A percentile compares a stretch with the other conserved stretches of the same genome.
Conservation (phyloP, 2,113 vertebrate species). For the Halcyon malimbica region DNA sequence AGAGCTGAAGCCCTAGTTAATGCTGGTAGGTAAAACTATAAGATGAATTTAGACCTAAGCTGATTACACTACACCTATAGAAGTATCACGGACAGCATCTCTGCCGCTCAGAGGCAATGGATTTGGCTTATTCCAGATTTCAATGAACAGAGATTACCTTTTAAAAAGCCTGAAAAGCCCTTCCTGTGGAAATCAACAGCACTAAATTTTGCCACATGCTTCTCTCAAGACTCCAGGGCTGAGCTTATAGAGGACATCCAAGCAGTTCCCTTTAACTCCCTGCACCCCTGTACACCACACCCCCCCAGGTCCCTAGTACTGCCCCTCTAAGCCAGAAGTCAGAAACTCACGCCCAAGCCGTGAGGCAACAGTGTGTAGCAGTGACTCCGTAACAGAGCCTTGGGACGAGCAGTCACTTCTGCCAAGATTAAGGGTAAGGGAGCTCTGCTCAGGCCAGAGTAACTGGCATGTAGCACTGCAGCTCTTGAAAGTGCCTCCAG, state of each 20-base stretch:
- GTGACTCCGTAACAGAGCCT: background rate
- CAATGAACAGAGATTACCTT: background rate
- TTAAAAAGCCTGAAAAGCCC: background rate
- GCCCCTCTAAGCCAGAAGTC: background rate
- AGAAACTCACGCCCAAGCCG: background rate
- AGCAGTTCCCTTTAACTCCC: background rate
- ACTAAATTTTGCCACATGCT: background rate
- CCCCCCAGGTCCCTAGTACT: too few relatives aligned
- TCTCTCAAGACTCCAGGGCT: background rate
- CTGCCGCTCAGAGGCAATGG: background rate
- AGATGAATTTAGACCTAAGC: background rate
- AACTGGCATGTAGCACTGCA: background rate
- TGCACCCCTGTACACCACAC: too few relatives aligned
- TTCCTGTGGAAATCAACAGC: background rate
- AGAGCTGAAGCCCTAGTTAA: background rate
- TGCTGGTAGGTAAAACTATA: background rate
- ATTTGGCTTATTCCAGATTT: background rate
- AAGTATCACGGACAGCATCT: background rate
- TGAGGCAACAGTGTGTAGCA: background rate
- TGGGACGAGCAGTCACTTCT: background rate
- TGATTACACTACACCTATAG: background rate
- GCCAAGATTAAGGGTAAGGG: accelerated
- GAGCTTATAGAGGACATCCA: background rate
- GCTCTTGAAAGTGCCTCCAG: background rate
- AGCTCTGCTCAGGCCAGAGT: background rate